Conservation (phyloP, 1,140 invertebrate genomes). For the Tetragonula clypearis region DNA sequence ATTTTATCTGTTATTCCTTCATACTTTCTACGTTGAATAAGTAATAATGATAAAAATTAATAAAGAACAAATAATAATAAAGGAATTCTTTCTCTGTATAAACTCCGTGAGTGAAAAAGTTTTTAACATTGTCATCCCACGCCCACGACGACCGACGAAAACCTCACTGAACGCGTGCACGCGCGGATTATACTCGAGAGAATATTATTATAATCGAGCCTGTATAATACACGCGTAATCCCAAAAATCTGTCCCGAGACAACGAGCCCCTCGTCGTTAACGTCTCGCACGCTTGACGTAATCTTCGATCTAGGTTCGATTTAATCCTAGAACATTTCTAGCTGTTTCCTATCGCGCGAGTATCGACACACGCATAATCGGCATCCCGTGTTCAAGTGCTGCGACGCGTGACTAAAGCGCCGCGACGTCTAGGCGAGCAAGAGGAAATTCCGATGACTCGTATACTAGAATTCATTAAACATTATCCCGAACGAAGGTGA, state of each 20-base stretch:
- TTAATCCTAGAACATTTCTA: background rate
- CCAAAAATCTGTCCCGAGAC: background rate
- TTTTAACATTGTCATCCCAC: background rate
- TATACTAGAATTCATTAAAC: slow-evolving; percentile 56
- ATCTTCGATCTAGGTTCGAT: background rate
- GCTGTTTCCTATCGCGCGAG: background rate
- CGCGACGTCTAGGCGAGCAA: slow-evolving; percentile 24
- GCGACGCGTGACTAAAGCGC: slow-evolving; percentile 30
- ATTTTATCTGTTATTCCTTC: too few relatives aligned
- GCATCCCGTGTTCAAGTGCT: slow-evolving; percentile 10
- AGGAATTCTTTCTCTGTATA: too few relatives aligned
- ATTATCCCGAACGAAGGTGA: slow-evolving; percentile 56
- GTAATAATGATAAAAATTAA: too few relatives aligned
- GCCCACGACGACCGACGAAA: background rate
- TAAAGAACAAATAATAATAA: too few relatives aligned
- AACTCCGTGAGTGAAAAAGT: too few relatives aligned
- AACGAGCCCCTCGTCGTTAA: background rate
- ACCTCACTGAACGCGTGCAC: background rate
- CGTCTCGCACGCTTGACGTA: background rate
- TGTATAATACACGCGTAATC: background rate
- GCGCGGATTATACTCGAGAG: background rate
- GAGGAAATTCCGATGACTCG: slow-evolving; percentile 58
- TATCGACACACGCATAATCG: slow-evolving; percentile 31
- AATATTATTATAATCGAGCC: background rate
- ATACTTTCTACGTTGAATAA: too few relatives aligned